These are phyloP conservation scores for Melanostigma gelatinosum DNA, from an alignment of 2,113 vertebrate genomes.

Conservation along the genomic window DNA sequence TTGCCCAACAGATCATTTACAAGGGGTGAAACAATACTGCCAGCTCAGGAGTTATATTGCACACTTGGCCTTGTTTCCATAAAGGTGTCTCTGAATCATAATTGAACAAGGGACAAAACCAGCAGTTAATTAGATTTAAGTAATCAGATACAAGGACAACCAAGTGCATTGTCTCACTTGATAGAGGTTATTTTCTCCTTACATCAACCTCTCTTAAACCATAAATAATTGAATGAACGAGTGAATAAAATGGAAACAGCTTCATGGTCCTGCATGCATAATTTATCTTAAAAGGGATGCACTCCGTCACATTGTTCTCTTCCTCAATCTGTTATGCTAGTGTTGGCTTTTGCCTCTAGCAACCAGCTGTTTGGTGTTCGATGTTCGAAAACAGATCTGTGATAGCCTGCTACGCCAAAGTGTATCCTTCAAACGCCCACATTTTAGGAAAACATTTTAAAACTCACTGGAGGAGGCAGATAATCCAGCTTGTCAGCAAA, in stretches of 20 bases:
- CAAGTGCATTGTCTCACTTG: constrained; percentile 51
- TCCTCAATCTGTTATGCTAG: constrained; percentile 47
- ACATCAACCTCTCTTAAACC: constrained; percentile 55
- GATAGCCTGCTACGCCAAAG: constrained; percentile 9
- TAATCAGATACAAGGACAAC: constrained; percentile 66
- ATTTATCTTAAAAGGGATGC: constrained; percentile 44
- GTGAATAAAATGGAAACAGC: constrained; percentile 62
- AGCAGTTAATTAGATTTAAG: constrained; percentile 66
- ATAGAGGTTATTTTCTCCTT: constrained; percentile 60
- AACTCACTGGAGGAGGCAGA: neutral
- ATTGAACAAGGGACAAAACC: constrained; percentile 60
- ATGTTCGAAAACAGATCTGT: constrained; percentile 13
- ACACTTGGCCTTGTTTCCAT: constrained; percentile 42
- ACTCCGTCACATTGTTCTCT: constrained; percentile 37
- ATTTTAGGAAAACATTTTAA: constrained; percentile 11
- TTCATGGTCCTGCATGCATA: constrained; percentile 63
- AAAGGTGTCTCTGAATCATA: constrained; percentile 63
- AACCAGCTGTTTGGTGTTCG: constrained; percentile 19
- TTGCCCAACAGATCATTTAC: constrained; percentile 57
- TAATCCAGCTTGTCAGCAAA: constrained; percentile 19
- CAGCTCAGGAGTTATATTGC: constrained; percentile 50
- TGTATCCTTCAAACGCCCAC: constrained; percentile 16
- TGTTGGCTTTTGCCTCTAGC: constrained; percentile 26
- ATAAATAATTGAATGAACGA: constrained; percentile 61
- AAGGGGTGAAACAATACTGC: constrained; percentile 37